Base-by-base conservation (phyloP, 2,888 invertebrate species). In the Synanthedon tipuliformis region DNA sequence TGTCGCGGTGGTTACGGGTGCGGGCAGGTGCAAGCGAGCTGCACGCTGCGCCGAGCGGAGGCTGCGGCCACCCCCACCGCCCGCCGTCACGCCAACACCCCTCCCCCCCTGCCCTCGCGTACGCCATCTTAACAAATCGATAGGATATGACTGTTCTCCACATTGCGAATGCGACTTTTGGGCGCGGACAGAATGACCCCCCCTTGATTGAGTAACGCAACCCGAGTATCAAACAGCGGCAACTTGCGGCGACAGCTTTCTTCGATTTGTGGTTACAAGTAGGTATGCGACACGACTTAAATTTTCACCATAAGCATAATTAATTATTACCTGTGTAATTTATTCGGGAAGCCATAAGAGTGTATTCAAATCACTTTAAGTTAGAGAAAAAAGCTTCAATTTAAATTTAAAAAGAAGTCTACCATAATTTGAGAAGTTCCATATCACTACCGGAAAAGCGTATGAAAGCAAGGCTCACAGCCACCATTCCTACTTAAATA, bases 121-220 rank as follows among this genome's bases (percentile, higher is more conserved):
- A 75, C 83, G 81, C 86, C 88, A 84, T 88, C 88, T 88, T 88
- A 87, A 88, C 88, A 88, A 88, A 88, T 88, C 88, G 88, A 88
- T 88, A 88, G 88, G 86, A 88, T 88, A 87, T 88, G 87, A 88
- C 86, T 87, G 84, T 86, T 86, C 87, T 85, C 84, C 78, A 83
- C 80, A 81, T 81, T 81, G 81, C 82, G 82, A 75, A 76, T 78
- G 75, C 78, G 78, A 84, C 84, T 83, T 86, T 87, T 78, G 82
- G 86, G 83, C 74, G 83, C 78, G 79, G 80, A 79, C 81, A 69
- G 73, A 79, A 77, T 84, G 84, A 85, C 83, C 81, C 62, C 75
- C 75, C 23, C 23, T 76, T 75, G 75, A 78, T 81, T 81, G 75
- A 77, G 75, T 77, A 77, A 78, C 71, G 67, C 69, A 67, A 71